Base-by-base conservation (phyloP, 1,140 invertebrate genomes). In the Zaprionus nigranus region DNA sequence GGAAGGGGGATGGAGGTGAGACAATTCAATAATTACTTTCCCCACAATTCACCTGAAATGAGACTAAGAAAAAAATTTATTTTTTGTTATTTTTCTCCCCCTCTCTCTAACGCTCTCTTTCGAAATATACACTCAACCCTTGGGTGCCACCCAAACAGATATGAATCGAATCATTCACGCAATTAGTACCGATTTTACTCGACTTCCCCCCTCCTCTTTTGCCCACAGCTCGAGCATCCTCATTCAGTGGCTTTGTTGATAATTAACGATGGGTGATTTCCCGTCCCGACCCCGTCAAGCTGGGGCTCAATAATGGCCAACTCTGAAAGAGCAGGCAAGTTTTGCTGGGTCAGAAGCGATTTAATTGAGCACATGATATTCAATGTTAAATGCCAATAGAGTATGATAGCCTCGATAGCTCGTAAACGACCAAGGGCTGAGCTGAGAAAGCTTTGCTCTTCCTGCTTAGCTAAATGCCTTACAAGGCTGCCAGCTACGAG, bases 301-400 rank as follows among this genome's bases (percentile, higher is more conserved):
- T 46, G n/a, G 17, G 17, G n/a, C n/a, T 46, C 40, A 46, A 46
- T 11, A n/a, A 46, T 20, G 6, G 5, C 6, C 40, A 46, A 43
- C 40, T 17, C n/a, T 17, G 30, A 2, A 34, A 34, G 30, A 34
- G 9, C 30, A 34, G 30, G 30, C 30, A 51, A 51, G 46, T 13
- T 51, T 13, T 13, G 1, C 9, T 24, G 3, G 40, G n/a, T 46
- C n/a, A 46, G 17, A 46, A 46, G n/a, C 20, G 20, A 51, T 12
- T 24, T 51, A 51, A 51, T 51, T 22, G 46, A 51, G 46, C 46
- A 20, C 20, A 51, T 20, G 11, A 51, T 51, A 51, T 24, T 13
- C 46, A 20, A 51, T 22, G 20, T 51, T 51, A 51, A 51, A 51
- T 20, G 46, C 46, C 46, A 20, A 51, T 51, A 22, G 46, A 51